Evolutionary conservation across 1,140 invertebrate genomes (phyloP).

Genomic region (Chironomus tepperi): DNA sequence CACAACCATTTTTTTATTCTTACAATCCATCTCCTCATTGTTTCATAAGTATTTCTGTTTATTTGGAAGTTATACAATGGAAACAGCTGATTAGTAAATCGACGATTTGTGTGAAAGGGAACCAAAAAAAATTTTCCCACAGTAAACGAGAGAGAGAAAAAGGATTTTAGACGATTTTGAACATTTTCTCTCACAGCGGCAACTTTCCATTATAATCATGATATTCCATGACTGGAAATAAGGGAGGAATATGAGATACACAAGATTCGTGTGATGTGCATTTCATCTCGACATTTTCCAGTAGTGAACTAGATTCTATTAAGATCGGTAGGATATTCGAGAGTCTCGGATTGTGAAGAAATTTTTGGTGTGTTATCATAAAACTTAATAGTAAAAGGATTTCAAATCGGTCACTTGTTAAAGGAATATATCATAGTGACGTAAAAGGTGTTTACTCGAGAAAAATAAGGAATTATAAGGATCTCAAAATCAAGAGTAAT

Average conservation of each 20-base stretch:
- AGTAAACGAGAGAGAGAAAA: background rate
- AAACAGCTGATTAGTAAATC: background rate
- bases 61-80: background rate
- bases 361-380: background rate
- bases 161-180: background rate
- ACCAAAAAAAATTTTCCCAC: too few relatives aligned
- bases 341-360: background rate
- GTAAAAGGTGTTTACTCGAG: too few relatives aligned
- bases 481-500: too few relatives aligned
- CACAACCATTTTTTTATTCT: too few relatives aligned
- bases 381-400: too few relatives aligned
- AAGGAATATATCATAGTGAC: too few relatives aligned
- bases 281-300: background rate
- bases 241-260: background rate
- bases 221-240: background rate
- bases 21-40: too few relatives aligned
- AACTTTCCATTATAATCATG: background rate
- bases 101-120: too few relatives aligned
- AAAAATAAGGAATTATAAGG: too few relatives aligned
- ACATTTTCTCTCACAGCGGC: background rate
- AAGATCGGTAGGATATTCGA: background rate
- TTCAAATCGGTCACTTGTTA: too few relatives aligned
- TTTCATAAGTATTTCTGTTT: too few relatives aligned
- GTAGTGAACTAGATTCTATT: conserved; percentile 21
- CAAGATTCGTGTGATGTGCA: conserved; percentile 17